Base-by-base conservation (phyloP, 2,888 invertebrate species). In the Hymenopus coronatus region DNA sequence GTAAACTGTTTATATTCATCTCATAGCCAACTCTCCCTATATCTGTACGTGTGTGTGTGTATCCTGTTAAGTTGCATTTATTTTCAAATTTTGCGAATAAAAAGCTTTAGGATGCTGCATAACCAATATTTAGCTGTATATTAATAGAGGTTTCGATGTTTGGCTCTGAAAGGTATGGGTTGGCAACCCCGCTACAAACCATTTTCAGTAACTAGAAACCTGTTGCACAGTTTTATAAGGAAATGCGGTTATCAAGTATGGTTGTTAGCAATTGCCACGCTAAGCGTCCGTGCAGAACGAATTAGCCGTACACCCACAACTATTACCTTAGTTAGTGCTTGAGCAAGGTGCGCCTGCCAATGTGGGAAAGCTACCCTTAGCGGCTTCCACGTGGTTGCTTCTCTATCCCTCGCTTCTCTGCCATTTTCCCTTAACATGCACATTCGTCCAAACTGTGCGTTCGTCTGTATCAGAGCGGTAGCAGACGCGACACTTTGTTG, bases 291-390 rank as follows among this genome's bases (percentile, higher is more conserved):
- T 46, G 28, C 70, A 27, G 28, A 30, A 27, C 46, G 25, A 88
- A 83, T 28, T 82, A 25, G 88, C 33, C 46, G 40, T 82, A 33
- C 88, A 33, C 88, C 82, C 82, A 40, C 40, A 40, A 46, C 46
- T 85, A 14, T 14, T 27, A 82, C 88, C 88, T 40, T 83, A 25
- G 82, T 25, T 83, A 88, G 83, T 40, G 28, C 84, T 46, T 46
- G 2, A 28, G 83, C 83, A 83, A 85, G 84, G 84, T 85, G 46
- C 84, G 46, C 84, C 82, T 82, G 83, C n/a, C 28, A 88, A 30
- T 88, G 88, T 88, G 88, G 88, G 88, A 88, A 88, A 83, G 27
- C 27, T 27, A 33, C 88, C 54, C 83, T 40, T 30, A 88, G 88
- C 88, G 40, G 88, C 83, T 88, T 88, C 85, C 85, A 84, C 84